A percentile compares a stretch with the other conserved stretches of the same genome.
Evolutionary conservation across 2,888 invertebrate species (phyloP).

Genomic region (Dynastes maya): DNA sequence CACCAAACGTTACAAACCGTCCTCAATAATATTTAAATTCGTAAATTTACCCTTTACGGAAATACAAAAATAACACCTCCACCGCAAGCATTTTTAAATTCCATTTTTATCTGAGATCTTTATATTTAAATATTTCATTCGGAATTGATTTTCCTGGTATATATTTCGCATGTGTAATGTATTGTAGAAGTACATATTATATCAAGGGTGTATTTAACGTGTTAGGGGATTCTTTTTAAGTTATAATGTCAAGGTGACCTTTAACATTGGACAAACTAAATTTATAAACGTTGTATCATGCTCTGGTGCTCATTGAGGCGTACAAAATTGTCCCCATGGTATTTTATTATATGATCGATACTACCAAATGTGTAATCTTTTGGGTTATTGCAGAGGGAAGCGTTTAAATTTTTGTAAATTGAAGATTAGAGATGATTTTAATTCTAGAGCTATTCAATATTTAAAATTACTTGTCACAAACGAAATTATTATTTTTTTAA

Average conservation of each 20-base stretch:
- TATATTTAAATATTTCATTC: neutral
- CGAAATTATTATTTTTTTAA: too few relatives aligned
- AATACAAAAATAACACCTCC: too few relatives aligned
- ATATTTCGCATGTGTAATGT: neutral
- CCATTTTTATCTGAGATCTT: constrained; percentile 2
- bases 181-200: neutral
- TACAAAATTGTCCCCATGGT: neutral
- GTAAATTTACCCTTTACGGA: neutral
- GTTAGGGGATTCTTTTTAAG: too few relatives aligned
- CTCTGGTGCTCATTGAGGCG: neutral
- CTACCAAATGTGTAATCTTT: neutral
- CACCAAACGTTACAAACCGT: too few relatives aligned
- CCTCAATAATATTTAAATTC: too few relatives aligned
- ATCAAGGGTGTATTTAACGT: too few relatives aligned
- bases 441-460: too few relatives aligned
- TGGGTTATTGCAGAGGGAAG: too few relatives aligned
- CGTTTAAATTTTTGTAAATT: too few relatives aligned
- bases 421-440: too few relatives aligned
- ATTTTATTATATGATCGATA: constrained; percentile 8
- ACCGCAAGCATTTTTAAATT: neutral
- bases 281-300: neutral
- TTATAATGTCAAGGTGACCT: constrained; percentile 27
- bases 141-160: neutral
- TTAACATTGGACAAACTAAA: constrained; percentile 26
- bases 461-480: too few relatives aligned